Evolutionary conservation across 2,888 invertebrate species (phyloP).

Genomic region (Leptarthrus brevirostris): DNA sequence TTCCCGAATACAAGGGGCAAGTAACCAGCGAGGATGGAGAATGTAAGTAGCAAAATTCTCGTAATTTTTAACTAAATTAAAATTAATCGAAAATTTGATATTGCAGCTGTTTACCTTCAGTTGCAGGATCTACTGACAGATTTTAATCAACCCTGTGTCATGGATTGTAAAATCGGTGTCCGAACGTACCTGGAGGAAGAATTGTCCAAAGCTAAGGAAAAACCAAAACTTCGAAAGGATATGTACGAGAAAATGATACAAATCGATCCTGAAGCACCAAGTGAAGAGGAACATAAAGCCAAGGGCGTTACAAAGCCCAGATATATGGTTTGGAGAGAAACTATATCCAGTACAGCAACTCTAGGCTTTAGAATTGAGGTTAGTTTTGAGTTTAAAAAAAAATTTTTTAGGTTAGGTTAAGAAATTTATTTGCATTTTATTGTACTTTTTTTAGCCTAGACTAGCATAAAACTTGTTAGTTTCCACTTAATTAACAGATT

Average conservation of each 20-base stretch:
- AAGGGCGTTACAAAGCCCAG: conserved; percentile 95
- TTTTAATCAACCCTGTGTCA: conserved; percentile 92
- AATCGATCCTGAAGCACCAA: conserved; percentile 89
- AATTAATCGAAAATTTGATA: conserved; percentile 9
- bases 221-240: conserved; percentile 91
- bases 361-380: conserved; percentile 94
- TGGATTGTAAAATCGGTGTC: conserved; percentile 97
- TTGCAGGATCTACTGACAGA: conserved; percentile 92
- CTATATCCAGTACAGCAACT: conserved; percentile 96
- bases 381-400: conserved; percentile 27
- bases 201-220: conserved; percentile 92
- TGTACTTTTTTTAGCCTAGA: not conserved
- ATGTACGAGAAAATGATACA: conserved; percentile 99
- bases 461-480: too few species aligned
- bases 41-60: conserved; percentile 68
- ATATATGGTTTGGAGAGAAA: conserved; percentile 96
- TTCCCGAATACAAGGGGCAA: conserved; percentile 93
- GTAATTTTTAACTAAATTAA: too few species aligned
- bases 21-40: conserved; percentile 83
- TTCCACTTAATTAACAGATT: too few species aligned
- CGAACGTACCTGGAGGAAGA: conserved; percentile 95
- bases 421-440: too few species aligned
- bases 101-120: conserved; percentile 80
- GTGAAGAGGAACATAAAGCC: conserved; percentile 87
- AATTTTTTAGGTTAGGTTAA: not conserved